Conservation (phyloP, 2,888 invertebrate species). For the Scaptomyza parva region DNA sequence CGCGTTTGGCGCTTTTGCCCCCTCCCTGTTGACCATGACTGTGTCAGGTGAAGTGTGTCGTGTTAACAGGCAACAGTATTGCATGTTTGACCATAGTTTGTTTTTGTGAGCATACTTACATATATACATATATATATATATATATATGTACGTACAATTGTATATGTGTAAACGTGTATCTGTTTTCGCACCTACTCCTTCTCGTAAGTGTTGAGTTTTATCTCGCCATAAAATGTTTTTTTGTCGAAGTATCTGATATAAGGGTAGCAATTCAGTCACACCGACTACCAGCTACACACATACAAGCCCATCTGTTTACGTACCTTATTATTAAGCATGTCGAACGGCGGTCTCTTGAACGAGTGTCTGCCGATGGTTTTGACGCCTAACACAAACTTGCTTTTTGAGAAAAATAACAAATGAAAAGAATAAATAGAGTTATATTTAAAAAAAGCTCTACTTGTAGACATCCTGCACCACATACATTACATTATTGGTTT, state of each 20-base stretch:
- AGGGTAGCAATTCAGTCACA: constrained; percentile 55
- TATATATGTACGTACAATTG: not conserved
- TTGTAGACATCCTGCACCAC: no score
- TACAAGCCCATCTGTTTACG: not conserved
- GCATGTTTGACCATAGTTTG: constrained; percentile 68
- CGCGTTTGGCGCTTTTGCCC: not conserved
- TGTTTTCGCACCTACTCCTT: constrained; percentile 71
- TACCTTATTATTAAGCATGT: no score
- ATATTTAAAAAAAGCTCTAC: no score
- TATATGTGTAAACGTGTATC: constrained; percentile 28
- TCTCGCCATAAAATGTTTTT: constrained; percentile 65
- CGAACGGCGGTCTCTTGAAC: no score
- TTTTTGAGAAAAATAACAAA: not conserved
- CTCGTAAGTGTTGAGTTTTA: constrained; percentile 61
- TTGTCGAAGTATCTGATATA: constrained; percentile 39
- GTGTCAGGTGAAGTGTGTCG: constrained; percentile 36
- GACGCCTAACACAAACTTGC: not conserved
- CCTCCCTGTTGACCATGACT: constrained; percentile 23
- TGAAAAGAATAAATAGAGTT: no score
- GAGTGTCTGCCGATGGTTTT: no score
- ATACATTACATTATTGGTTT: no score
- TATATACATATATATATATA: not conserved
- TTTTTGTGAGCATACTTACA: constrained; percentile 23
- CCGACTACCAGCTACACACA: constrained; percentile 5
- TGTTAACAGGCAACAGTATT: constrained; percentile 39